These are phyloP conservation scores for Dascyllus trimaculatus DNA, from an alignment of 2,113 vertebrate genomes.

Conservation along the genomic window DNA sequence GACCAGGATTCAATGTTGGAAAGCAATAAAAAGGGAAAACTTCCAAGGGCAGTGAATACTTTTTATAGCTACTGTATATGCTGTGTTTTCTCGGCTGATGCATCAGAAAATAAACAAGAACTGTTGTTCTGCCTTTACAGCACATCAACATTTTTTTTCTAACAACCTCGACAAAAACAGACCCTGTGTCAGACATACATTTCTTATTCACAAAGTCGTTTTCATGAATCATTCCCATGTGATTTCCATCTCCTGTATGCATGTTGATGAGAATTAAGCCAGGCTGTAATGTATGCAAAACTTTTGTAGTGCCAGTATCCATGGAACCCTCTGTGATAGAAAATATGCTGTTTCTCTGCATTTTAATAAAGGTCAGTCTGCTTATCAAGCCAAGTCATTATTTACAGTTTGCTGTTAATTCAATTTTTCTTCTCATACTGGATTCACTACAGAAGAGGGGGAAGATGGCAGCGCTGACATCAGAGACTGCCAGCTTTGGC, in stretches of 20 bases:
- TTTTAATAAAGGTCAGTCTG: slow-evolving; percentile 84
- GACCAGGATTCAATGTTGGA: too few relatives aligned
- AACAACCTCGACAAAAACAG: slow-evolving; percentile 16
- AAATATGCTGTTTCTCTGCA: slow-evolving; percentile 71
- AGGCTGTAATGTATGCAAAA: slow-evolving; percentile 67
- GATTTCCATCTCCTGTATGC: slow-evolving; percentile 52
- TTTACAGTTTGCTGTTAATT: slow-evolving; percentile 80
- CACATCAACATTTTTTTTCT: slow-evolving; percentile 9
- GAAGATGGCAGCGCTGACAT: slow-evolving; percentile 59
- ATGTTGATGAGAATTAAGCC: slow-evolving; percentile 42
- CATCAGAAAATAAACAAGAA: slow-evolving; percentile 23
- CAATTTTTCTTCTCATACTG: slow-evolving; percentile 68
- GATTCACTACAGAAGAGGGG: slow-evolving; percentile 54
- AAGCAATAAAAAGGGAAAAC: background rate
- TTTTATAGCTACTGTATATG: background rate
- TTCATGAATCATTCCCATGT: slow-evolving; percentile 40
- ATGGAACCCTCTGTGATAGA: slow-evolving; percentile 62
- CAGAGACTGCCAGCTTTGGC: slow-evolving; percentile 53
- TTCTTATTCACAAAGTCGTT: slow-evolving; percentile 37
- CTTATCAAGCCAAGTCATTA: slow-evolving; percentile 83
- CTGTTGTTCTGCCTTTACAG: slow-evolving; percentile 14
- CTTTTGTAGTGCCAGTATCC: slow-evolving; percentile 44
- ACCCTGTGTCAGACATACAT: slow-evolving; percentile 29
- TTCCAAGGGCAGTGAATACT: background rate
- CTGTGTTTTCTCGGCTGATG: background rate